Conservation (phyloP, 2,888 invertebrate genomes). For the Noctua fimbriata region DNA sequence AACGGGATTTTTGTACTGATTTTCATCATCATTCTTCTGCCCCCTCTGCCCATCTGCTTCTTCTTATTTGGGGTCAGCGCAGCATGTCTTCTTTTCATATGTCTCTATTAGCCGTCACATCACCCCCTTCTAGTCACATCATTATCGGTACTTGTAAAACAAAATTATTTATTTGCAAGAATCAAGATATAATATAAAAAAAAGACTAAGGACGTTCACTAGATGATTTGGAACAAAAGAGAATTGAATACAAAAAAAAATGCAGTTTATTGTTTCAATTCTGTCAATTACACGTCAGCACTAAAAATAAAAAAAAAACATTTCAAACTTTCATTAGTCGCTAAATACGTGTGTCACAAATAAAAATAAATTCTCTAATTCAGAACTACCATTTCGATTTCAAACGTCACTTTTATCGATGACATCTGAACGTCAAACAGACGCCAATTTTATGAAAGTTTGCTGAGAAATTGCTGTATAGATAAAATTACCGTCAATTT, state of each 20-base stretch:
- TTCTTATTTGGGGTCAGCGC: too few relatives aligned
- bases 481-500: conserved; percentile 43
- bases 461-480: conserved; percentile 31
- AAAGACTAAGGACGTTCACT: not conserved
- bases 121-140: too few relatives aligned
- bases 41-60: too few relatives aligned
- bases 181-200: too few relatives aligned
- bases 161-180: too few relatives aligned
- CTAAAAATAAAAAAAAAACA: conserved; percentile 13
- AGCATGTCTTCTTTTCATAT: too few relatives aligned
- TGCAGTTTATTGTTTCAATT: conserved; percentile 6
- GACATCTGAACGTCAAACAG: conserved; percentile 33
- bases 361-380: conserved; percentile 30
- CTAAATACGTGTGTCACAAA: conserved; percentile 12
- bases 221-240: not conserved
- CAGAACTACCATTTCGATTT: conserved; percentile 35
- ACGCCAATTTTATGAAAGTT: conserved; percentile 44
- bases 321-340: conserved; percentile 28
- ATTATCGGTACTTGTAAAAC: too few relatives aligned
- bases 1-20: too few relatives aligned
- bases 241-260: not conserved
- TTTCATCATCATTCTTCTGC: too few relatives aligned
- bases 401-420: conserved; percentile 49
- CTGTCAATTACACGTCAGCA: not conserved
- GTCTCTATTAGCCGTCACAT: too few relatives aligned